phyloP scores from a whole-genome alignment of 2,113 vertebrate species.

The Leptocoma aspasia region DNA sequence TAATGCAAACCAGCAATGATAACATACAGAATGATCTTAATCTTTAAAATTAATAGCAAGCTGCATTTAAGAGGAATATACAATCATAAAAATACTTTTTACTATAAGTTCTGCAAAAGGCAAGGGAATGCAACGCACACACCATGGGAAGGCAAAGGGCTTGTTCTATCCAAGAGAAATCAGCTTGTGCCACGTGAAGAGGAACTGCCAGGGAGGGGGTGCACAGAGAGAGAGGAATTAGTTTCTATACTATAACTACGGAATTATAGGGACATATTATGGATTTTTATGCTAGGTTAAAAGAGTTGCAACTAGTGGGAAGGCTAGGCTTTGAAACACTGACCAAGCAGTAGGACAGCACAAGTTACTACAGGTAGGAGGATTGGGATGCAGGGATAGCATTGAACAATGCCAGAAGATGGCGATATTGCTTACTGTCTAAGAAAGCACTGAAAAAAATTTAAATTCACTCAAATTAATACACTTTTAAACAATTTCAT shows the following conservation, averaged over 20 bases:
- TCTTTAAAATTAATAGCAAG: conserved; percentile 25
- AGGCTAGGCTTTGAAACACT: neutral
- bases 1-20: conserved; percentile 70
- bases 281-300: neutral
- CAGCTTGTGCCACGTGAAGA: neutral
- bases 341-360: neutral
- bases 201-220: neutral
- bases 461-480: conserved; percentile 44
- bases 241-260: neutral
- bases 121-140: neutral
- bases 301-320: neutral
- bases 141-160: neutral
- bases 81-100: neutral
- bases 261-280: neutral
- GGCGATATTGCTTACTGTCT: conserved; percentile 68
- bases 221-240: neutral
- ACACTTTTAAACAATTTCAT: conserved; percentile 41
- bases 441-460: conserved; percentile 18
- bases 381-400: neutral
- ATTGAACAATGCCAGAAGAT: conserved; percentile 67
- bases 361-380: neutral
- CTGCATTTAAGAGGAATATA: conserved; percentile 50
- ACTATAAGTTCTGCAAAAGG: neutral
- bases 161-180: neutral
- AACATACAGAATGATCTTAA: conserved; percentile 70